Conservation (phyloP, 2,888 invertebrate genomes). For the Patella depressa region DNA sequence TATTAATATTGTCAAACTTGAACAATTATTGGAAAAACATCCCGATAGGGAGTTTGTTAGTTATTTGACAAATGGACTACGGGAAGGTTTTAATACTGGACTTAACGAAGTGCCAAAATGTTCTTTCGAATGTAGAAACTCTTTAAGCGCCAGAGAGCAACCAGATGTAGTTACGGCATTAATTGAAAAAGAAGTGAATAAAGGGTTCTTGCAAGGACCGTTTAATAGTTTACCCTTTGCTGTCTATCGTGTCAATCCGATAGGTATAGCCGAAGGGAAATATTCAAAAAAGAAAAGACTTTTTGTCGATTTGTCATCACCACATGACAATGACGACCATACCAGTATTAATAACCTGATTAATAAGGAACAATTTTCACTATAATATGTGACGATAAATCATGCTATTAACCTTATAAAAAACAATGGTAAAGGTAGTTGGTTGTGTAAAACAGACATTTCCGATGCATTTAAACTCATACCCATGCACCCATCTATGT, state of each 20-base stretch:
- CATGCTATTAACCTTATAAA: neutral
- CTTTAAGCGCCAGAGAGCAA: neutral
- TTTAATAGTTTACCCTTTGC: neutral
- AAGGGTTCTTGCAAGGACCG: neutral
- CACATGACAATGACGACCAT: neutral
- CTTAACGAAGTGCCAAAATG: too few relatives aligned
- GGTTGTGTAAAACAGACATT: slow-evolving; percentile 22
- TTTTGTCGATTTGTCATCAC: neutral
- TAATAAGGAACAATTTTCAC: neutral
- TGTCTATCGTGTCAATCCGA: neutral
- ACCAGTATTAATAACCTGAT: neutral
- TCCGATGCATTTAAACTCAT: slow-evolving; percentile 21
- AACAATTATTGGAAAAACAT: neutral
- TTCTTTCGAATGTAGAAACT: too few relatives aligned
- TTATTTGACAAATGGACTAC: too few relatives aligned
- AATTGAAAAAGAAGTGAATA: neutral
- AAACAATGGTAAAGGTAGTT: neutral
- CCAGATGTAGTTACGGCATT: neutral
- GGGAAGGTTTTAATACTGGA: too few relatives aligned
- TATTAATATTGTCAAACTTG: neutral
- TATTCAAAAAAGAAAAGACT: slow-evolving; percentile 2
- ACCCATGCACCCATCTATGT: neutral
- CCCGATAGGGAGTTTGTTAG: neutral
- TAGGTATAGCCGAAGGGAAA: neutral
- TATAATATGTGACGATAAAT: neutral